These are phyloP conservation scores for Cydia pomonella DNA, from an alignment of 1,140 invertebrate species.

Conservation along the genomic window DNA sequence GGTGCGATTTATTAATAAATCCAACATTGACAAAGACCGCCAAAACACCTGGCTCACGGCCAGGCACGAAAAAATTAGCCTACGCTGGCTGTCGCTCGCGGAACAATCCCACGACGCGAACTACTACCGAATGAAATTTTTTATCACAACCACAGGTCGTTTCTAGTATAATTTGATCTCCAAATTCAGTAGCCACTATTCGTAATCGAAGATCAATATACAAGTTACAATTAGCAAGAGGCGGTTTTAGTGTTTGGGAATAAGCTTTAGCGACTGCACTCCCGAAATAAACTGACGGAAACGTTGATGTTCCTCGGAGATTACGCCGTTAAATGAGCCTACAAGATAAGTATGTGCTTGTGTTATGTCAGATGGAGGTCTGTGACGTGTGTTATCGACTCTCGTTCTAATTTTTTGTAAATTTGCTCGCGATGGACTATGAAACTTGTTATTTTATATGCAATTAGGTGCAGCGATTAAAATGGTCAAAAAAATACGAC, in stretches of 20 bases:
- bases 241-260: background rate
- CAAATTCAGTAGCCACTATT: background rate
- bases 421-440: background rate
- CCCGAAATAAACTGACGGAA: conserved; percentile 25
- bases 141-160: background rate
- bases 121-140: background rate
- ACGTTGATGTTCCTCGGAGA: conserved; percentile 17
- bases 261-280: conserved; percentile 17
- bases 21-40: conserved; percentile 80
- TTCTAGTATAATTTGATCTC: background rate
- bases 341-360: background rate
- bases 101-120: conserved; percentile 62
- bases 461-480: background rate
- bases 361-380: conserved; percentile 11
- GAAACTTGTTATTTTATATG: background rate
- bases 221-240: background rate
- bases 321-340: conserved; percentile 6
- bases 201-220: background rate
- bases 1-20: conserved; percentile 76
- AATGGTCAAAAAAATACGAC: background rate
- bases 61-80: conserved; percentile 66
- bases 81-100: conserved; percentile 53
- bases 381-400: background rate
- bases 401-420: background rate
- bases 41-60: conserved; percentile 70